Evolutionary conservation across 2,888 invertebrate species (phyloP).

Genomic region (Amblyjoppa proteus): DNA sequence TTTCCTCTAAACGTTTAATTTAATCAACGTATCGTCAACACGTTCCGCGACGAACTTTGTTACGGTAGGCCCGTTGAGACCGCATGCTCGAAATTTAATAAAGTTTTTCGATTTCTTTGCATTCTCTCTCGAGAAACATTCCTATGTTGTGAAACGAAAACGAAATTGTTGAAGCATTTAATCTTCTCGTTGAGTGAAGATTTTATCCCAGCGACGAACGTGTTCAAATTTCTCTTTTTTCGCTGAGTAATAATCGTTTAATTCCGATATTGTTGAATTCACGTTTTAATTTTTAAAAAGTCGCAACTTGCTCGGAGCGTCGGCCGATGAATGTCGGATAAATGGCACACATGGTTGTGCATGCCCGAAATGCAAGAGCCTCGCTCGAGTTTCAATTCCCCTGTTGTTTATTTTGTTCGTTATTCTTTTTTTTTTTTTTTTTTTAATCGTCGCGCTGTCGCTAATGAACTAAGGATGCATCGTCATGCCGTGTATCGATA

Average conservation of each 20-base stretch:
- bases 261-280: slow-evolving; percentile 54
- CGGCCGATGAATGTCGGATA: not conserved
- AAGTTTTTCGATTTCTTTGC: slow-evolving; percentile 10
- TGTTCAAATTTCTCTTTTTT: slow-evolving; percentile 9
- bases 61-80: not conserved
- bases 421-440: slow-evolving; percentile 2
- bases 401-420: slow-evolving; percentile 19
- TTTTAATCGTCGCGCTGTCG: slow-evolving; percentile 28
- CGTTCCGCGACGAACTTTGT: not conserved
- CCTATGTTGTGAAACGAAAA: slow-evolving; percentile 46
- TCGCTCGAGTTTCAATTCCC: slow-evolving; percentile 44
- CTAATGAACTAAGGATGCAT: slow-evolving; percentile 36
- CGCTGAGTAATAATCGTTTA: not conserved
- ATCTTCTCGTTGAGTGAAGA: slow-evolving; percentile 16
- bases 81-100: not conserved
- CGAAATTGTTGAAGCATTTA: slow-evolving; percentile 54
- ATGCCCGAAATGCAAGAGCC: slow-evolving; percentile 27
- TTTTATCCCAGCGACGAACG: slow-evolving; percentile 20
- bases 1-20: slow-evolving; percentile 14
- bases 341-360: slow-evolving; percentile 21
- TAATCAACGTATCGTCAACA: not conserved
- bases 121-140: slow-evolving; percentile 55
- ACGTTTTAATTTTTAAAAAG: slow-evolving; percentile 4
- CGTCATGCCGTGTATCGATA: slow-evolving; percentile 22
- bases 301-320: not conserved